Percentiles rank a stretch among this genome's conserved stretches.
These are phyloP conservation scores for Junco hyemalis DNA, from an alignment of 2,113 vertebrate species.

Conservation along the genomic window DNA sequence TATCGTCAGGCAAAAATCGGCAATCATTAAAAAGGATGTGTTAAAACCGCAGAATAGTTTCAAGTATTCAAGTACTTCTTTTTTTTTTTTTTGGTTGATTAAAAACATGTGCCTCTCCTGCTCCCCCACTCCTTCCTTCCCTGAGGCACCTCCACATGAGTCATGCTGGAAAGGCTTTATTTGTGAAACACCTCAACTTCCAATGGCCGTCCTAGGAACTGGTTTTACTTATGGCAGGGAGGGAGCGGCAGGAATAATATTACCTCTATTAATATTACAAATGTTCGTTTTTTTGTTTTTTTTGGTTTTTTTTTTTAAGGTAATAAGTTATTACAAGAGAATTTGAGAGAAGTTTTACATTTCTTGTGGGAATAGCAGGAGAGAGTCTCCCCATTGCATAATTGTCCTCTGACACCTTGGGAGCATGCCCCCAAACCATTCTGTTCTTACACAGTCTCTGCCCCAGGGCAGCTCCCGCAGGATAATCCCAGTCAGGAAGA, in stretches of 20 bases:
- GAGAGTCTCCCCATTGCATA: constrained; percentile 42
- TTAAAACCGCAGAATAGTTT: constrained; percentile 6
- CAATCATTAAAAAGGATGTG: not conserved
- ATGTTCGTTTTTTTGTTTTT: too few species aligned
- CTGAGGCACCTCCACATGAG: not conserved
- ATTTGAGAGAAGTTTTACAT: not conserved
- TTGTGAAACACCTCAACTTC: not conserved
- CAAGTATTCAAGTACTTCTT: constrained; percentile 58
- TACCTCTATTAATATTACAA: not conserved
- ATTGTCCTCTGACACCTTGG: constrained; percentile 5
- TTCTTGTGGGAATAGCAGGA: not conserved
- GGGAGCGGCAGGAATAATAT: not conserved
- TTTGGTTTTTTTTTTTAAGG: not conserved
- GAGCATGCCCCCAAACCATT: not conserved
- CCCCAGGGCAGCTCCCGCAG: not conserved
- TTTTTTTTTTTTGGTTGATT: not conserved
- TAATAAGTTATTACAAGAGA: constrained; percentile 61
- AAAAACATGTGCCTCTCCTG: not conserved
- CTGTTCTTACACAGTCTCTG: not conserved
- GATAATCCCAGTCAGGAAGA: not conserved
- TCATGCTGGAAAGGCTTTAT: not conserved
- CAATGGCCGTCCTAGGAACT: not conserved
- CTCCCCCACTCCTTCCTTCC: not conserved
- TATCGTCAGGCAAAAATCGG: not conserved
- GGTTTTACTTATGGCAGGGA: constrained; percentile 4